Percentiles rank a stretch among this genome's conserved stretches.
Conservation (phyloP, 1,140 invertebrate genomes). For the Drosophila ananassae region DNA sequence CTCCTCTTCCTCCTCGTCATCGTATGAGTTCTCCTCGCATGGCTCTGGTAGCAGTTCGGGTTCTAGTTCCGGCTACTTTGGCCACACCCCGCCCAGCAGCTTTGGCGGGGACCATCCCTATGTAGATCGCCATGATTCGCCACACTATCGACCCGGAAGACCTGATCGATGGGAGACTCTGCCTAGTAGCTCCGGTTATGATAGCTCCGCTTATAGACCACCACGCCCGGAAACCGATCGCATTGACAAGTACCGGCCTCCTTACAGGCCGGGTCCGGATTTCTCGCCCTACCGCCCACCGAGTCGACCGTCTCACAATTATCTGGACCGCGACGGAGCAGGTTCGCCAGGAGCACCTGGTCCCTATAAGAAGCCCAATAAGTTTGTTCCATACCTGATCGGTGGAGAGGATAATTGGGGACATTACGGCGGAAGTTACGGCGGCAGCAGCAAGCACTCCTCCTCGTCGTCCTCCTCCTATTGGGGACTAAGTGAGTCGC, state of each 20-base stretch:
- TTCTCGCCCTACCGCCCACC: slow-evolving; percentile 72
- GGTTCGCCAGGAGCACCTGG: slow-evolving; percentile 36
- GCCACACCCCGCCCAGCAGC: slow-evolving; percentile 72
- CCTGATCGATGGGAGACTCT: slow-evolving; percentile 77
- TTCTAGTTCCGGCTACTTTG: slow-evolving; percentile 69
- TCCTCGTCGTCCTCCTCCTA: slow-evolving; percentile 55
- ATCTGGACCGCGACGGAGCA: slow-evolving; percentile 71
- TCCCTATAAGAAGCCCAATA: slow-evolving; percentile 68
- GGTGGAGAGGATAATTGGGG: slow-evolving; percentile 72
- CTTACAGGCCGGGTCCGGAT: slow-evolving; percentile 70
- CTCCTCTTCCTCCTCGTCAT: slow-evolving; percentile 44
- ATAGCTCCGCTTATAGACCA: slow-evolving; percentile 59
- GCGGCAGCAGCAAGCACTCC: slow-evolving; percentile 76
- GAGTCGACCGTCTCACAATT: slow-evolving; percentile 60
- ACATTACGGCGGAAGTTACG: slow-evolving; percentile 84
- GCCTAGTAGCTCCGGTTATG: slow-evolving; percentile 78
- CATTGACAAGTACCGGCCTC: slow-evolving; percentile 69
- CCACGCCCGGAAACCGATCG: slow-evolving; percentile 66
- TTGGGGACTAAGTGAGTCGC: slow-evolving; percentile 71
- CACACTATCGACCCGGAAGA: slow-evolving; percentile 23
- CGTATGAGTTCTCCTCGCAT: slow-evolving; percentile 75
- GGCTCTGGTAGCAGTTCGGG: slow-evolving; percentile 55
- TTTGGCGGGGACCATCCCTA: slow-evolving; percentile 66
- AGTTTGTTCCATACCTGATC: slow-evolving; percentile 80
- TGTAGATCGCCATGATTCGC: slow-evolving; percentile 72